Percentiles rank a stretch among this genome's conserved stretches.
Conservation (phyloP, 2,888 invertebrate species). For the Crioceris asparagi region DNA sequence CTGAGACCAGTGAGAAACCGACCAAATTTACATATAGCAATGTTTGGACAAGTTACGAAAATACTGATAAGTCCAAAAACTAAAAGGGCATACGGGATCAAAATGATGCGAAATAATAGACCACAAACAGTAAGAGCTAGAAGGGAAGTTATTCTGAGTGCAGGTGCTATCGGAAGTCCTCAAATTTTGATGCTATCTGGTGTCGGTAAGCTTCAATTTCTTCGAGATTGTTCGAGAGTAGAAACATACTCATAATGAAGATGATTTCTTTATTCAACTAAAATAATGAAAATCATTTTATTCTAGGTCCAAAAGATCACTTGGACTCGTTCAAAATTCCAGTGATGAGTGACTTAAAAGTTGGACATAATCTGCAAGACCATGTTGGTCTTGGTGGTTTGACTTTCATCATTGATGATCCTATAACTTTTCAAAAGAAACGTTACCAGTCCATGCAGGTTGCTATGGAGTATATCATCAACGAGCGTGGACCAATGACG, state of each 20-base stretch:
- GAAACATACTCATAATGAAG: no score
- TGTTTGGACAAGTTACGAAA: conserved; percentile 59
- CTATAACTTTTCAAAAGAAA: conserved; percentile 64
- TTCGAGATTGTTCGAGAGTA: background rate
- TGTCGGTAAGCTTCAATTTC: conserved; percentile 33
- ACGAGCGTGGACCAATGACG: conserved; percentile 76
- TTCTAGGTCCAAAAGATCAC: conserved; percentile 61
- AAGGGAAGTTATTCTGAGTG: conserved; percentile 73
- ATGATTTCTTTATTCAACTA: no score
- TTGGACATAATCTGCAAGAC: conserved; percentile 78
- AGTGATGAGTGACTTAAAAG: conserved; percentile 61
- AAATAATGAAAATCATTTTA: no score
- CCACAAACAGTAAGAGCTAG: conserved; percentile 58
- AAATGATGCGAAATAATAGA: conserved; percentile 56
- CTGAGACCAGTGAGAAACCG: conserved; percentile 69
- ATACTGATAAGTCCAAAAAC: conserved; percentile 57
- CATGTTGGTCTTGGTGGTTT: conserved; percentile 79
- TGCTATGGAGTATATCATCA: conserved; percentile 68
- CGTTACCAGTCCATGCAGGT: conserved; percentile 69
- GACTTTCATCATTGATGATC: conserved; percentile 72
- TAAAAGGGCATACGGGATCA: conserved; percentile 65
- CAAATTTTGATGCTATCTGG: conserved; percentile 88
- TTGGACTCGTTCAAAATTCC: conserved; percentile 61
- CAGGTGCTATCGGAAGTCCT: conserved; percentile 81
- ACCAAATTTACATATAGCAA: conserved; percentile 66